Base-by-base conservation (phyloP, 2,797 vertebrate species). In the Lindbergichthys nudifrons region DNA sequence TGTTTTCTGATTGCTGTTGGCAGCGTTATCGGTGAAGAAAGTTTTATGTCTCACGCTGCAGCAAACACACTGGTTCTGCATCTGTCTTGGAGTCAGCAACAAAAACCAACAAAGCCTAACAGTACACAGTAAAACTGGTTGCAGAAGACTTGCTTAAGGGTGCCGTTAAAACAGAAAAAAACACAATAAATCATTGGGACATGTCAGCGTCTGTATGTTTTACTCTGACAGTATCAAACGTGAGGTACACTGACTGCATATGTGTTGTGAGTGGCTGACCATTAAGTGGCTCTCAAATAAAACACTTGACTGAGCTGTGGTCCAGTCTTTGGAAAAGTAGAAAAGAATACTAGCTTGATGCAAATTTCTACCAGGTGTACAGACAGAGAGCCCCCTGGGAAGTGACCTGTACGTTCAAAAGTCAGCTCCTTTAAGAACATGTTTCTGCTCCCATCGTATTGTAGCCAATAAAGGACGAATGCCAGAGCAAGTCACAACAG, bases 401-500 rank as follows among this genome's bases (percentile, higher is more conserved):
- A 73, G 36, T 50, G 48, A n/a, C 10, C 18, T 23, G 10, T 41
- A 60, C 48, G 39, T 15, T 65, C 0, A 61, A 59, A 76, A 74
- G 46, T 63, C 8, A 3, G 42, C 51, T 57, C 42, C 42, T 65
- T 51, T 6, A 30, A 50, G 59, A 9, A 69, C 57, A 65, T 67
- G 7, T 62, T 14, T 43, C 26, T 50, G 46, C 36, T 75, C 26
- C 36, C 42, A 26, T 75, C 19, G 58, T 9, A 52, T 32, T 1
- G 10, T 15, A 26, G 56, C 41, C 39, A 80, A 78, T 73, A 59
- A 76, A 79, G 18, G n/a, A 70, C 70, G 12, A 80, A 81, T 77
- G 46, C 73, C 64, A 68, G 53, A 76, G 69, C 83, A 89, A 83
- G 86, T 87, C 75, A 80, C 61, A 85, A 83, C 85, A 86, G 23